Evolutionary conservation across 1,140 invertebrate genomes (phyloP), one percentile per base, ranked within the genome.

Genomic region (Nephotettix cincticeps): DNA sequence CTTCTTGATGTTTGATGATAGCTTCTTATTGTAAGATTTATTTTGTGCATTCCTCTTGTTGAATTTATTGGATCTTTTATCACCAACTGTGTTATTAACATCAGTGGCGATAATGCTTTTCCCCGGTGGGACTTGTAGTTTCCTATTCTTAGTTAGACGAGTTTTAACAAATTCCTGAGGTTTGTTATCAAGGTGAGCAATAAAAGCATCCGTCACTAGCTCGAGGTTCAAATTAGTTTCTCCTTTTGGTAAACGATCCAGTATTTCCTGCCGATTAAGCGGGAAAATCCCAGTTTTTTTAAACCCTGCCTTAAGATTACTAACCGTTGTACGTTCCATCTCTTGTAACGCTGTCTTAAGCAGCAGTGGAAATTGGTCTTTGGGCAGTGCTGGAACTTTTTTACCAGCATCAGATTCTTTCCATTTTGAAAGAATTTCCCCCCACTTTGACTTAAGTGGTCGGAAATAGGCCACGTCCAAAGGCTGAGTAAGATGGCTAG

Each of bases 401-500:
- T 19, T 27, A 6, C 21, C 47, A 25, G 19, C 23, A 36, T 6
- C 4, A 36, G 32, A 6, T 36, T 36, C 4, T 75, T 75, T 79
- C 78, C 66, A 78, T 40, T 73, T 56, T 19, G 61, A 40, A 25
- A 82, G 68, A 43, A 81, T 76, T 51, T 76, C 69, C 47, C 76
- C 64, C 81, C 80, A 83, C 9, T 69, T 73, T 19, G 64, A 76
- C 47, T 81, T 81, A 68, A 82, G 66, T 11, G 79, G 76, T 6
- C 72, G 43, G 70, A 79, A 80, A 32, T 78, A 75, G 23, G 77
- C 76, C 19, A 81, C 78, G 73, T 83, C 79, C 6, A 83, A 66
- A 1, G 82, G 80, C 70, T 83, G 80, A 9, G 76, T 75, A 1
- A 81, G 25, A 68, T 83, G 81, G 0, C 79, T 82, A 0, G 75